A percentile compares a stretch with the other conserved stretches of the same genome.
These are phyloP conservation scores for Mimumesa dahlbomi DNA, from an alignment of 2,888 invertebrate species.

Conservation along the genomic window DNA sequence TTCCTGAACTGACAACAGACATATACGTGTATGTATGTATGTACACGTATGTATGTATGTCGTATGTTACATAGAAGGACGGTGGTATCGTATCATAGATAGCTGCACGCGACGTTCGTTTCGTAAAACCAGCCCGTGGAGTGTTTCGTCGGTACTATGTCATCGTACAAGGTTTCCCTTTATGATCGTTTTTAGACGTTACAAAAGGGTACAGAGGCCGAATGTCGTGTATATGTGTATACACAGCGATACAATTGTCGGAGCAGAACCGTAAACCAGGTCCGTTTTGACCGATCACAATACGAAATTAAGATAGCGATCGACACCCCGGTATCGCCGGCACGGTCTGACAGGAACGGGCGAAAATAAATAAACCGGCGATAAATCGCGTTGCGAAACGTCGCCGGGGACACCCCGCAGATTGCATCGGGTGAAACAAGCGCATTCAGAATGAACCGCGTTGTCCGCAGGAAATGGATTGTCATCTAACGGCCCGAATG, in stretches of 20 bases:
- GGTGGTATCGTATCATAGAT: too few relatives aligned
- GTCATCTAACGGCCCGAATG: slow-evolving; percentile 9
- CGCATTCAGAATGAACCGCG: slow-evolving; percentile 34
- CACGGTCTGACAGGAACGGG: slow-evolving; percentile 50
- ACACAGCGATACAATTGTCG: slow-evolving; percentile 32
- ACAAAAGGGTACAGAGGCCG: slow-evolving; percentile 46
- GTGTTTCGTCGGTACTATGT: slow-evolving; percentile 54
- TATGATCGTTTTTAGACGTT: slow-evolving; percentile 25
- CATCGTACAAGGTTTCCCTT: slow-evolving; percentile 34
- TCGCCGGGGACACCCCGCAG: slow-evolving; percentile 49
- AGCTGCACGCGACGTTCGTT: slow-evolving; percentile 46
- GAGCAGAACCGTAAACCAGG: slow-evolving; percentile 39
- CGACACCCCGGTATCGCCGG: slow-evolving; percentile 64
- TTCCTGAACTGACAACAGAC: slow-evolving; percentile 22
- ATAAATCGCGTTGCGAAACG: slow-evolving; percentile 67
- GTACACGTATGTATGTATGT: background rate
- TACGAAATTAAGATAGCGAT: slow-evolving; percentile 75
- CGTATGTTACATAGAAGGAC: slow-evolving; percentile 2
- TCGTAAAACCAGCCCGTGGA: slow-evolving; percentile 33
- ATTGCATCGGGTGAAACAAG: slow-evolving; percentile 44
- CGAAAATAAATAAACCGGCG: slow-evolving; percentile 70
- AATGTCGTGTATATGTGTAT: slow-evolving; percentile 46
- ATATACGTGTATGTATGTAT: background rate
- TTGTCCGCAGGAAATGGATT: slow-evolving; percentile 30
- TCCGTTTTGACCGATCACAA: slow-evolving; percentile 69